A percentile compares a stretch with the other conserved stretches of the same genome.
phyloP scores from a whole-genome alignment of 2,888 invertebrate species.

The Rhagonycha fulva region DNA sequence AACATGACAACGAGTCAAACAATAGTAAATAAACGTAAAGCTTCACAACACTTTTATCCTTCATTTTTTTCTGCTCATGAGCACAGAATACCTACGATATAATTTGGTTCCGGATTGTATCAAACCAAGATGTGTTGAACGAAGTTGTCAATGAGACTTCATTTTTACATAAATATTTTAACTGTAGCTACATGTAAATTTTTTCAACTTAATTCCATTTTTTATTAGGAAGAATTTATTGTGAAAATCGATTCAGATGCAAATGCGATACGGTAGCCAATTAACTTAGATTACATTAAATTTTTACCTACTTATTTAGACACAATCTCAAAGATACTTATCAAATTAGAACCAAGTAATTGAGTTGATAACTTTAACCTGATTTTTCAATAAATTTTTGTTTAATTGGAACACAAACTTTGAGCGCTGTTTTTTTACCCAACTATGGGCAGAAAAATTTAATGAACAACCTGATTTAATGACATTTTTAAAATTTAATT shows the following conservation, averaged over 20 bases:
- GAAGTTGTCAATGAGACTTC: neutral
- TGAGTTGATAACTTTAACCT: neutral
- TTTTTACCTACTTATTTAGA: neutral
- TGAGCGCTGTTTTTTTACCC: too few species aligned
- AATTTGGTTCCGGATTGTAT: neutral
- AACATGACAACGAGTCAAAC: constrained; percentile 9
- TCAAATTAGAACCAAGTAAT: neutral
- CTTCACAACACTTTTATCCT: constrained; percentile 20
- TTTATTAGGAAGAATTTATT: neutral
- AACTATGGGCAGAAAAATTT: too few species aligned
- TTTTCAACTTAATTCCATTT: neutral
- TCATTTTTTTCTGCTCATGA: constrained; percentile 25
- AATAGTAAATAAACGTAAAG: constrained; percentile 20
- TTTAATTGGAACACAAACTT: neutral
- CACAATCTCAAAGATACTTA: neutral
- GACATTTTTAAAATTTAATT: too few species aligned
- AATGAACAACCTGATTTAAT: too few species aligned
- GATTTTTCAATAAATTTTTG: neutral
- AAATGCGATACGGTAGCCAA: neutral
- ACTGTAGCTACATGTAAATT: neutral
- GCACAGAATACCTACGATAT: neutral
- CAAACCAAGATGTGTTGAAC: neutral
- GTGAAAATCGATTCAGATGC: neutral
- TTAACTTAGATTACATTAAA: neutral
- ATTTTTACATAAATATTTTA: neutral